Base-by-base conservation (phyloP, 2,888 invertebrate genomes). In the Anoplius nigerrimus region DNA sequence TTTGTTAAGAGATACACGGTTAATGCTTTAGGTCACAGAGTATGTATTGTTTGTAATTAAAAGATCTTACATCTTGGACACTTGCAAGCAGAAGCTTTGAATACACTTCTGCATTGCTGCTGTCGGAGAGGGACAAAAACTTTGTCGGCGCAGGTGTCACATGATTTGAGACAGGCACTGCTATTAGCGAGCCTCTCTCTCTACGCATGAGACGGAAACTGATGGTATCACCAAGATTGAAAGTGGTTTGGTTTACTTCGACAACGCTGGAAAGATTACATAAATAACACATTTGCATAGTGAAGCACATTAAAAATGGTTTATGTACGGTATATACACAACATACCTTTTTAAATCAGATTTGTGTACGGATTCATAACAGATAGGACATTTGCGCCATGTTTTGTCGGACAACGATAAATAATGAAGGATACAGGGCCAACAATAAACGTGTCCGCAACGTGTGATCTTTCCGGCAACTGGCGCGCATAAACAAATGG, bases 391-490 rank as follows among this genome's bases (percentile, higher is more conserved):
- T 84, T 94, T 95, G 42, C 94, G 91, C 90, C 94, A 95, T 22
- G 93, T 90, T 85, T 95, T 94, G 81, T 98, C 98, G 60, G 95
- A 94, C 1, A 97, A 90, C 0, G 95, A 94, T 51, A 97, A 91
- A 87, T 98, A 98, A 89, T 98, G 98, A 56, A 99, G 91, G 80
- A 97, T 93, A 86, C 98, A 99, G 0, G 97, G 92, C 97, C 97
- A 98, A 89, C 98, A 99, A 89, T 95, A 98, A 72, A 97, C 94
- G 87, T 99, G 98, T 11, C 98, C 98, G 88, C 98, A 99, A 51
- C 94, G 92, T 0, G 97, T 98, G 86, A 98, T 95, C 89, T 98
- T 97, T 0, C 95, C 97, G 62, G 97, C 96, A 61, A 93, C 91
- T 2, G 98, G 97, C 43, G 93, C 90, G 83, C 95, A 94, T 74